Evolutionary conservation across 2,888 invertebrate species (phyloP).

Genomic region (Volucella zonaria): DNA sequence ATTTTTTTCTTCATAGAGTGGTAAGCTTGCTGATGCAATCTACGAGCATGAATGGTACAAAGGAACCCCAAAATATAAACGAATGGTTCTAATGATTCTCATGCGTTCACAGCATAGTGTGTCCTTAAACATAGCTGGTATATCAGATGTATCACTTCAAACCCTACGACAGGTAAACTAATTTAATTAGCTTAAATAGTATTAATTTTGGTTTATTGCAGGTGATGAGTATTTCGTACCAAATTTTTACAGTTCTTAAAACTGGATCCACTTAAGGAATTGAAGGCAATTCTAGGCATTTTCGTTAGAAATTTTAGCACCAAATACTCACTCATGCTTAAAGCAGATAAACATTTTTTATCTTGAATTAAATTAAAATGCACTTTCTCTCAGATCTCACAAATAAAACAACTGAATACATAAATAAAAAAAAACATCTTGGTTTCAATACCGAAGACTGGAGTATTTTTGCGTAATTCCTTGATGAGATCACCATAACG

Average conservation of each 20-base stretch:
- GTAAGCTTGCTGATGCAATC: slow-evolving; percentile 53
- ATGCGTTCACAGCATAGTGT: slow-evolving; percentile 54
- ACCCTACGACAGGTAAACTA: slow-evolving; percentile 63
- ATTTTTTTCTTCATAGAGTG: slow-evolving; percentile 47
- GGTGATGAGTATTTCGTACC: slow-evolving; percentile 73
- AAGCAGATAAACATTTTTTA: no score
- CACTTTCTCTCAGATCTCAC: no score
- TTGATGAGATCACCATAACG: no score
- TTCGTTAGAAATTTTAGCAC: no score
- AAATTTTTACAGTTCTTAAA: slow-evolving; percentile 73
- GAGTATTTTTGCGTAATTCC: no score
- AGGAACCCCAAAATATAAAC: slow-evolving; percentile 66
- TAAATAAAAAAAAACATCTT: no score
- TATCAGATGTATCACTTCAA: slow-evolving; percentile 65
- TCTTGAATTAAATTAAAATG: no score
- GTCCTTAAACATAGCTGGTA: slow-evolving; percentile 62
- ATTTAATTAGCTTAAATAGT: neutral
- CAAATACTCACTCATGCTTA: no score
- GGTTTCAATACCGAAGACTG: no score
- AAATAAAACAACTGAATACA: no score
- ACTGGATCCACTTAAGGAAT: neutral
- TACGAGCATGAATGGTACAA: slow-evolving; percentile 74
- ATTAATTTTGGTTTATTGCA: slow-evolving; percentile 15
- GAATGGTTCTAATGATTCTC: slow-evolving; percentile 60
- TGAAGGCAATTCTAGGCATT: neutral